A percentile compares a stretch with the other conserved stretches of the same genome.
These are phyloP conservation scores for Falco concolor DNA, from an alignment of 2,797 vertebrate species.

Conservation along the genomic window DNA sequence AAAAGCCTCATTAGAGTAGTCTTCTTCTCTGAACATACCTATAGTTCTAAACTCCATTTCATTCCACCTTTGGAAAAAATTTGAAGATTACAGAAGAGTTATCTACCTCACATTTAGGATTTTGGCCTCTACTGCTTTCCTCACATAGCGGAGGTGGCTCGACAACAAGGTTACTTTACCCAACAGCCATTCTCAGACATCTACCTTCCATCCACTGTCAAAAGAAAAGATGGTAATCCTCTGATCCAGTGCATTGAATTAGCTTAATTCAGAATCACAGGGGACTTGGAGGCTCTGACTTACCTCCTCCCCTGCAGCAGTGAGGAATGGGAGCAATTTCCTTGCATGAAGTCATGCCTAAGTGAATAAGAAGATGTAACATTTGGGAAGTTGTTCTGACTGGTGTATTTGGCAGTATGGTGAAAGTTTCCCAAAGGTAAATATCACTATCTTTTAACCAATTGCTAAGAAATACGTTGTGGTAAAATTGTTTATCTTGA, in stretches of 20 bases:
- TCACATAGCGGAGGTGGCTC: not conserved
- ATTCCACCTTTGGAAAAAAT: not conserved
- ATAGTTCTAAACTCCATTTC: not conserved
- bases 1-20: not conserved
- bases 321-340: not conserved
- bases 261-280: rapidly evolving
- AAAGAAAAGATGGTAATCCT: not conserved
- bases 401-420: not conserved
- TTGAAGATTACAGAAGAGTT: not conserved
- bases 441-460: not conserved
- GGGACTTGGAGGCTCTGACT: not conserved
- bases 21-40: not conserved
- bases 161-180: not conserved
- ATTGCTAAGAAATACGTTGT: not conserved
- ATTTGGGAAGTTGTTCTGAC: not conserved
- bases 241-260: not conserved
- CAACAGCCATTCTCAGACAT: not conserved
- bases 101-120: not conserved
- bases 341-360: not conserved
- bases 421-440: not conserved
- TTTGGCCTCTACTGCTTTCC: not conserved
- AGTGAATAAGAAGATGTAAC: not conserved
- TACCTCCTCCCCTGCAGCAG: not conserved
- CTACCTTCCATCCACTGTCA: rapidly evolving
- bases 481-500: not conserved